A percentile compares a stretch with the other conserved stretches of the same genome.
Conservation (phyloP, 2,888 invertebrate genomes). For the Neuroscelio doddi region DNA sequence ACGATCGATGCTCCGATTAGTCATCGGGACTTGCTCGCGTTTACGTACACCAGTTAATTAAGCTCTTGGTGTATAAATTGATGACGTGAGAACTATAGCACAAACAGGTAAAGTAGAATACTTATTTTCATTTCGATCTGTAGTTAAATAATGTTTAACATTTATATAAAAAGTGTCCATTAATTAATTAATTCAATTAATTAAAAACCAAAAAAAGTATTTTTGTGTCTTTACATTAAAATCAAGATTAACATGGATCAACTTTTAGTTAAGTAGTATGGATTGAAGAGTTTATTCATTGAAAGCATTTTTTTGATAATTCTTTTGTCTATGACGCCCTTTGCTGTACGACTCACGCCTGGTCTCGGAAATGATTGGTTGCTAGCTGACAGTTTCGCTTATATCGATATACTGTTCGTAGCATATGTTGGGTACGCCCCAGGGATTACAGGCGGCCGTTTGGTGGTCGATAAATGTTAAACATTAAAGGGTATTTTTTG, state of each 20-base stretch:
- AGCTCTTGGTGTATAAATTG: neutral
- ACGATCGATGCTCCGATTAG: slow-evolving; percentile 29
- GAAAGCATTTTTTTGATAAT: slow-evolving; percentile 3
- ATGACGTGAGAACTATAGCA: slow-evolving; percentile 19
- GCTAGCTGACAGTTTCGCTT: slow-evolving; percentile 22
- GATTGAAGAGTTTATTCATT: too few relatives aligned
- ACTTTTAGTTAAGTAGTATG: too few relatives aligned
- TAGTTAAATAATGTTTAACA: too few relatives aligned
- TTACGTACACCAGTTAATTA: slow-evolving; percentile 20
- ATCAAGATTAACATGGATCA: too few relatives aligned
- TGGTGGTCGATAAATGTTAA: slow-evolving; percentile 23
- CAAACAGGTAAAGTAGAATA: neutral
- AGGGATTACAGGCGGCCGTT: slow-evolving; percentile 18
- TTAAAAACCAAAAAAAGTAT: too few relatives aligned
- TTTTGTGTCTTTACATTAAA: too few relatives aligned
- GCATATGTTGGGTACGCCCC: slow-evolving; percentile 39
- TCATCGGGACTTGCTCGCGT: slow-evolving; percentile 14
- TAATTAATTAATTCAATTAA: too few relatives aligned
- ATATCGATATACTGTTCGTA: slow-evolving; percentile 31
- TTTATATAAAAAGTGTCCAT: too few relatives aligned
- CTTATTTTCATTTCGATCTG: too few relatives aligned
- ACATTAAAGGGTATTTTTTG: slow-evolving; percentile 51
- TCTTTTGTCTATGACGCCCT: slow-evolving; percentile 13
- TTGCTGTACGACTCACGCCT: slow-evolving; percentile 2
- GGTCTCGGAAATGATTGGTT: slow-evolving; percentile 16